Evolutionary conservation across 2,113 vertebrate genomes (phyloP).

Genomic region (Chunga burmeisteri): DNA sequence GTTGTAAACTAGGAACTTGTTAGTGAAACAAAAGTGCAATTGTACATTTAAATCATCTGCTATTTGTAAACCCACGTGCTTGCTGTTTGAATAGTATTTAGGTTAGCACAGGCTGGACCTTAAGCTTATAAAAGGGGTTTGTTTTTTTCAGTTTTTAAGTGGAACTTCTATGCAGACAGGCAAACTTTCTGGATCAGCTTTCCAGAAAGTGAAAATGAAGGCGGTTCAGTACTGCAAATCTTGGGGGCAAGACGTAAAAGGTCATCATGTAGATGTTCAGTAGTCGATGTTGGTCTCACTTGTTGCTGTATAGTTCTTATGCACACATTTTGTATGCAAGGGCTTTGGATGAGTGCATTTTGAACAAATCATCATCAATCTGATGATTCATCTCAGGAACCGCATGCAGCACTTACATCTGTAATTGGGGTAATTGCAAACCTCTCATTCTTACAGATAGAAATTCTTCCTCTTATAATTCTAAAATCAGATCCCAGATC

Average conservation of each 20-base stretch:
- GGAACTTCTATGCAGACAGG: neutral
- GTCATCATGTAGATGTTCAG: neutral
- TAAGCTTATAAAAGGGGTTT: neutral
- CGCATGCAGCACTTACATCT: neutral
- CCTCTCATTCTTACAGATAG: slow-evolving; percentile 36
- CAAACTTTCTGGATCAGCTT: neutral
- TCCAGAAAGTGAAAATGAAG: neutral
- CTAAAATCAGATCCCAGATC: slow-evolving; percentile 7
- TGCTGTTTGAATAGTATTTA: neutral
- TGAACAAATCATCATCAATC: slow-evolving; percentile 38
- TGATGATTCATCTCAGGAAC: slow-evolving; percentile 56
- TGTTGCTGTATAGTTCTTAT: neutral
- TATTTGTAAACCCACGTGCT: neutral
- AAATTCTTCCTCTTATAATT: neutral
- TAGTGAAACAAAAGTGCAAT: neutral
- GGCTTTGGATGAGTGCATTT: slow-evolving; percentile 7
- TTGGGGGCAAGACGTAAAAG: neutral
- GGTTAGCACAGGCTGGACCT: neutral
- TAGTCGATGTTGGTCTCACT: neutral
- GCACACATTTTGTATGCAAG: neutral
- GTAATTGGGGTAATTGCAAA: slow-evolving; percentile 46
- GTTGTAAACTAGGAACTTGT: neutral
- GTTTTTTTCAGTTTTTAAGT: neutral
- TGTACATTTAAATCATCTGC: neutral
- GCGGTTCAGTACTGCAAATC: neutral